Evolutionary conservation across 2,888 invertebrate genomes (phyloP).

Genomic region (Drosophila conformis): DNA sequence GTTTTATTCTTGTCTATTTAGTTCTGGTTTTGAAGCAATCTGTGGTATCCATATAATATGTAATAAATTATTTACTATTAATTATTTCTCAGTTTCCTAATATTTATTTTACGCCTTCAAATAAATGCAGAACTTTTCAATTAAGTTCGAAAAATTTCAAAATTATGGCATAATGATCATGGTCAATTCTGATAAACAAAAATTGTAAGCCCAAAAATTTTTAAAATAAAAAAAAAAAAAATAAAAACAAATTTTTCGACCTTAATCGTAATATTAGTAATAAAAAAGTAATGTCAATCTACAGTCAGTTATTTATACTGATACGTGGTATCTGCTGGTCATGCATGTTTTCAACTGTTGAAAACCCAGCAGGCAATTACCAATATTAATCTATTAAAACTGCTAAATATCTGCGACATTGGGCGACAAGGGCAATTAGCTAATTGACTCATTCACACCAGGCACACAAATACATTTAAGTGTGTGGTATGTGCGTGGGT

Average conservation of each 20-base stretch:
- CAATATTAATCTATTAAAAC: constrained; percentile 40
- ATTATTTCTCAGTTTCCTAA: not conserved
- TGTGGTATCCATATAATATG: not conserved
- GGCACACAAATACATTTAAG: not conserved
- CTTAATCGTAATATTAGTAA: not conserved
- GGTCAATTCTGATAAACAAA: not conserved
- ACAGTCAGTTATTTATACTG: not conserved
- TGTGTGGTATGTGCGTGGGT: not conserved
- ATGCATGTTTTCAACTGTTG: not conserved
- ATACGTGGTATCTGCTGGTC: constrained; percentile 9
- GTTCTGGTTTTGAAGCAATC: not conserved
- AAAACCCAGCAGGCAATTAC: constrained; percentile 2
- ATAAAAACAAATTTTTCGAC: not conserved
- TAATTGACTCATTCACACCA: constrained; percentile 39
- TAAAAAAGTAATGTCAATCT: not conserved
- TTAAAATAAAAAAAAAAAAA: not conserved
- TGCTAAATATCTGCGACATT: constrained; percentile 18
- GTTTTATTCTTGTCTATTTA: not conserved
- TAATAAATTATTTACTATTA: not conserved
- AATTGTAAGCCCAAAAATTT: not conserved
- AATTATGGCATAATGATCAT: not conserved
- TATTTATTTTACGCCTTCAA: not conserved
- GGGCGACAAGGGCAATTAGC: constrained; percentile 38
- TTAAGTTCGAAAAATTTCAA: not conserved
- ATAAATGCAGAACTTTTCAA: not conserved